phyloP scores from a whole-genome alignment of 2,797 vertebrate species.

The Gobio occitaniae region DNA sequence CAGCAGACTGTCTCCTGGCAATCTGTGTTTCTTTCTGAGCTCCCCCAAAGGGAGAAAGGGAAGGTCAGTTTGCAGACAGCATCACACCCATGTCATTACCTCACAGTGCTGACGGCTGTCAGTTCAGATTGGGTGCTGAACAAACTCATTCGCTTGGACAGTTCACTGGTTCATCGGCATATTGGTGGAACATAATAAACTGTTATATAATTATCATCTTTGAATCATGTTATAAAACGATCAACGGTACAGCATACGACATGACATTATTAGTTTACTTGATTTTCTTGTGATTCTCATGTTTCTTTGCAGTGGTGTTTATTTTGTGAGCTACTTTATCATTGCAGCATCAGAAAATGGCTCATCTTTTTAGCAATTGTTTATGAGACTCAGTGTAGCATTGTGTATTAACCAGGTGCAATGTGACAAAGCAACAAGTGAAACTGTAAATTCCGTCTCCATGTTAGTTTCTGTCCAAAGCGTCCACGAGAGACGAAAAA shows the following conservation, averaged over 20 bases:
- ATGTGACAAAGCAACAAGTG: neutral
- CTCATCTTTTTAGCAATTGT: neutral
- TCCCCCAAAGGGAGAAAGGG: constrained; percentile 82
- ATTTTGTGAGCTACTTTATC: neutral
- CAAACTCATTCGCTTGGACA: constrained; percentile 31
- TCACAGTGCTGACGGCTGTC: constrained; percentile 14
- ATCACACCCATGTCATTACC: constrained; percentile 39
- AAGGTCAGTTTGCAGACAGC: constrained; percentile 77
- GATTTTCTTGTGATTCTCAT: neutral
- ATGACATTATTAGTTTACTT: neutral
- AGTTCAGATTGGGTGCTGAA: constrained; percentile 7
- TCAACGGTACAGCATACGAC: neutral
- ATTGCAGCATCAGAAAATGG: neutral
- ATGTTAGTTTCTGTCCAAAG: neutral
- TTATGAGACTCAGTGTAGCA: neutral
- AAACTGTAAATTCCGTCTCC: neutral
- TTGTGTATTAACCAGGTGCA: neutral
- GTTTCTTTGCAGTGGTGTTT: neutral
- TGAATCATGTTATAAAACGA: neutral
- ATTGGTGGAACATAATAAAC: neutral
- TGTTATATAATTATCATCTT: neutral
- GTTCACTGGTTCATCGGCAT: constrained; percentile 3
- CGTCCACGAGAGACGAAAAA: neutral
- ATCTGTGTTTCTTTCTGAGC: constrained; percentile 81
- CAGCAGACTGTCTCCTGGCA: constrained; percentile 78